Evolutionary conservation across 1,140 invertebrate genomes (phyloP), one percentile per base, ranked within the genome.

Genomic region (Hylaeus volcanicus): DNA sequence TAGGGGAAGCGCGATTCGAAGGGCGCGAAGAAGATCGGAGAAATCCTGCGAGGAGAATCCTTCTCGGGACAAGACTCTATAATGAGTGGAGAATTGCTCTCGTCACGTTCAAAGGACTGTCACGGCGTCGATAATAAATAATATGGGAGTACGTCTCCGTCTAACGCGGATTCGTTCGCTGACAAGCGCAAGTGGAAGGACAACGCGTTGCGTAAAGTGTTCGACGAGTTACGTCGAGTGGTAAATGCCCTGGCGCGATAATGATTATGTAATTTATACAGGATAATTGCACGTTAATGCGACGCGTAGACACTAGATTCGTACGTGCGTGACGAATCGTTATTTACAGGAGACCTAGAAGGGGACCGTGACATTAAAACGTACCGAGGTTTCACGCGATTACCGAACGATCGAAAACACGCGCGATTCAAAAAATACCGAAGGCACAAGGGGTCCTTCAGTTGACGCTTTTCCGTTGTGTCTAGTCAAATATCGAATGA

Each of bases 61-160:
- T 90, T 90, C 89, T 82, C 87, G 87, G 89, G 89, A 93, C 91
- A 92, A 93, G 91, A 87, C 84, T 81, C 81, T 53, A 74, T 93
- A 93, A 93, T 90, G 90, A 93, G 86, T 89, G 81, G 81, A 92
- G 89, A 81, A 85, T 87, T 83, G 89, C 88, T 86, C 83, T 89
- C 82, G 90, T 93, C 92, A 93, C 92, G 92, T 92, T 83, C 88
- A 80, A 79, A 83, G 64, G 60, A 81, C 70, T 60, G n/a, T 43
- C 12, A 56, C 37, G 69, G 4, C 56, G 51, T 76, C 77, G 51
- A 71, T 76, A 73, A 87, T 75, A 74, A 78, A 74, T 74, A 74
- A 51, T 56, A 68, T 68, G 60, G 68, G 6, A n/a, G 60, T 76
- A 53, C 15, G 26, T 45, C 66, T 12, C 37, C 45, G 41, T 51